Percentiles rank a stretch among this genome's conserved stretches.
phyloP scores from a whole-genome alignment of 2,888 invertebrate genomes.

The Coleophora deauratella region DNA sequence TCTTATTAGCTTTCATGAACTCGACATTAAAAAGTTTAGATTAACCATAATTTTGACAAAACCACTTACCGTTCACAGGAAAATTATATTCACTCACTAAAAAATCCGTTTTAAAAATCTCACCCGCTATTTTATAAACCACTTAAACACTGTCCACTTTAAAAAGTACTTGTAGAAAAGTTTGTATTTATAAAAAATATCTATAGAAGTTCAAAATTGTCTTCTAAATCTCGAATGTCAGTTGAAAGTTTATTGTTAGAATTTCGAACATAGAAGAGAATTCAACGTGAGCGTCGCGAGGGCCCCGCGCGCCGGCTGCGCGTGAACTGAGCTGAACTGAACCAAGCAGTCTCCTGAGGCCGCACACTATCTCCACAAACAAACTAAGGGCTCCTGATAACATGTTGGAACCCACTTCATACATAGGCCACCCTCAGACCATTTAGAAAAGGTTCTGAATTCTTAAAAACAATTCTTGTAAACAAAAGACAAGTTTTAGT shows the following conservation, averaged over 20 bases:
- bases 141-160: not conserved
- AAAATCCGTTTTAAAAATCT: too few relatives aligned
- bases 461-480: too few relatives aligned
- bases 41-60: too few relatives aligned
- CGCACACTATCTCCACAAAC: slow-evolving; percentile 52
- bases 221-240: slow-evolving; percentile 1
- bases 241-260: slow-evolving; percentile 6
- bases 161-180: slow-evolving; percentile 1
- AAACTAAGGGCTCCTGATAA: slow-evolving; percentile 57
- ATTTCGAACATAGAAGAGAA: slow-evolving; percentile 30
- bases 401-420: slow-evolving; percentile 37
- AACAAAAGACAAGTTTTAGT: too few relatives aligned
- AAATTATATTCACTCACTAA: too few relatives aligned
- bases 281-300: slow-evolving; percentile 44
- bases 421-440: slow-evolving; percentile 7
- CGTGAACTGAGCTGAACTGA: slow-evolving; percentile 43
- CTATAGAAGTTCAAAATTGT: too few relatives aligned
- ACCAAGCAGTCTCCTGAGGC: slow-evolving; percentile 21
- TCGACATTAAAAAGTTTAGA: too few relatives aligned
- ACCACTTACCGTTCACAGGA: too few relatives aligned
- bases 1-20: too few relatives aligned
- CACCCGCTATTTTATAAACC: too few relatives aligned
- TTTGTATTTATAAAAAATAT: too few relatives aligned
- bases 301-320: slow-evolving; percentile 37
- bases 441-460: too few relatives aligned